Base-by-base conservation (phyloP, 2,888 invertebrate genomes). In the Mellilla xanthometata region DNA sequence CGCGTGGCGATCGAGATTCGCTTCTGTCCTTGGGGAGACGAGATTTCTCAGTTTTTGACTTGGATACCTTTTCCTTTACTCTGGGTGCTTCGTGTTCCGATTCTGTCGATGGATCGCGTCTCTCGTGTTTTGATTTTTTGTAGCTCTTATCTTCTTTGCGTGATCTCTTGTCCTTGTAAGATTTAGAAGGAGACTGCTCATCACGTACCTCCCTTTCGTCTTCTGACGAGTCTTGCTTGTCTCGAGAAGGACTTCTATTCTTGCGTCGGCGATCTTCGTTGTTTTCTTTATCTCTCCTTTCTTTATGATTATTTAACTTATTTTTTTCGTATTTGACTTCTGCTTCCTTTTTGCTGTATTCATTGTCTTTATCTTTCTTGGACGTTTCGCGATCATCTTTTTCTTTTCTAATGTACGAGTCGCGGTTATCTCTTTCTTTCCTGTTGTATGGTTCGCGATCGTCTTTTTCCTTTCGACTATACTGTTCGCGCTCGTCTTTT, bases 21-120 rank as follows among this genome's bases (percentile, higher is more conserved):
- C 57, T 69, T 33, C 54, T 67, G 7, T 62, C 67, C 45, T 73
- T 79, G 34, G 73, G 59, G 50, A 74, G 68, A 26, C 71, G 71
- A 19, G 62, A 58, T 52, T 72, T 74, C 12, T 38, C 41, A 2
- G 30, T 24, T 15, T 48, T 48, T 19, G 24, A 66, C 51, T 71
- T 76, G 5, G 56, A 44, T 40, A 39, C 47, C 47, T 68, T 78
- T 12, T 71, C 71, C 39, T 52, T 69, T n/a, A 59, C 70, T 58
- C 72, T 78, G 3, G 65, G 61, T 2, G 60, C 60, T 49, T 83
- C 83, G 0, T 62, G 27, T 24, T 83, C 83, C 0, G 84, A 78
- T 46, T 82, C 85, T 0, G 82, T 76, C 0, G 80, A 73, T 0
- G 74, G 60, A 7, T 73, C 68, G 30, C 65, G 63, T 49, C 62